A percentile compares a stretch with the other conserved stretches of the same genome.
phyloP scores from a whole-genome alignment of 2,888 invertebrate species.

The Callinectes sapidus region DNA sequence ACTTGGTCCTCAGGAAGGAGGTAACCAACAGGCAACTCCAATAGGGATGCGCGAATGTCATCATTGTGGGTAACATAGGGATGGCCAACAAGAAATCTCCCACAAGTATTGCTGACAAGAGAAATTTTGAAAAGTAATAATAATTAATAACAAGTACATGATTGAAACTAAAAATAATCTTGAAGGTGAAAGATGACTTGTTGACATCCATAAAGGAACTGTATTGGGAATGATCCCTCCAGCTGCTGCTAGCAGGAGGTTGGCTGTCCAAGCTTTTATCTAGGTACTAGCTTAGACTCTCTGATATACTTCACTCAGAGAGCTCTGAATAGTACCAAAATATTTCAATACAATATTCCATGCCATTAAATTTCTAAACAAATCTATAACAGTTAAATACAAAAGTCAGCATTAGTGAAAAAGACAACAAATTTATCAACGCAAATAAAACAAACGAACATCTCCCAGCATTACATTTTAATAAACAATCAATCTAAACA shows the following conservation, averaged over 20 bases:
- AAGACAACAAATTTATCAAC: not conserved
- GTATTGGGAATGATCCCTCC: not conserved
- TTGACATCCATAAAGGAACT: slow-evolving; percentile 3
- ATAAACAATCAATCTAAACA: not conserved
- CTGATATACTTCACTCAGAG: slow-evolving; percentile 44
- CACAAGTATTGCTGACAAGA: not conserved
- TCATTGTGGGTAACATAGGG: slow-evolving; percentile 33
- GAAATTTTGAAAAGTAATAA: not conserved
- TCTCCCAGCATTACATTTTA: not conserved
- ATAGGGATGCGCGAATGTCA: slow-evolving; percentile 50
- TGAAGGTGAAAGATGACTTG: not conserved
- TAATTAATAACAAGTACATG: not conserved
- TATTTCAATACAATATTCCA: not conserved
- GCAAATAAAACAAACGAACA: not conserved
- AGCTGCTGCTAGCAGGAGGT: not conserved
- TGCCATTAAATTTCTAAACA: not conserved
- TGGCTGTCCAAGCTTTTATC: slow-evolving; percentile 33
- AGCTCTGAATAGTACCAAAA: slow-evolving; percentile 59
- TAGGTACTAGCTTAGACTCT: slow-evolving; percentile 65
- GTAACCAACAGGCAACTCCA: not conserved
- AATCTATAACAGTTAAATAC: not conserved
- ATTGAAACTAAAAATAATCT: not conserved
- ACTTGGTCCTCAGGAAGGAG: slow-evolving; percentile 56
- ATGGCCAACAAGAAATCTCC: slow-evolving; percentile 13
- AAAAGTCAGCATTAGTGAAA: not conserved